Base-by-base conservation (phyloP, 2,888 invertebrate species). In the Pharmacophagus antenor region DNA sequence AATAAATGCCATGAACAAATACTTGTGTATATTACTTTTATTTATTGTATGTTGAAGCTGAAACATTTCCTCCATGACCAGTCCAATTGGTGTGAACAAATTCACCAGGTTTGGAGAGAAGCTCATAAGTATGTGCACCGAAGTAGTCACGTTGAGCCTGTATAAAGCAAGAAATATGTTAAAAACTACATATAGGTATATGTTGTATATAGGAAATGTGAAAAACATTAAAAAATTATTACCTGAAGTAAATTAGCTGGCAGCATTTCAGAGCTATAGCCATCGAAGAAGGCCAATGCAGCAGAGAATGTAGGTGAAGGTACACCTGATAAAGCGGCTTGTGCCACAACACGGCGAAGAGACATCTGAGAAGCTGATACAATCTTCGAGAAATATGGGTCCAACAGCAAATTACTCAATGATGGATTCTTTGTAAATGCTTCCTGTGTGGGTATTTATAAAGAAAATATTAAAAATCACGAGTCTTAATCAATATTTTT, bases 61-160 rank as follows among this genome's bases (percentile, higher is more conserved):
- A 97, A 4, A 98, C 97, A 75, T 97, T 96, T 63, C 98, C 98
- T 27, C 99, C 99, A 71, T 96, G 97, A 15, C 99, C 99, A 10
- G 99, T 99, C 99, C 99, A 99, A 90, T 99, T 99, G 64, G 99
- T 99, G 86, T 99, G 99, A 2, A 97, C 93, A 79, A 95, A 99
- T 69, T 93, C 93, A 3, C 98, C 99, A 48, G 98, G 98, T 64
- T 95, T 90, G 4, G 92, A 92, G 57, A 97, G 84, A 57, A 98
- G 84, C 88, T 99, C 99, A 77, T 99, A 99, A 0, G 99, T 99
- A 83, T 99, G 99, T 0, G 99, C 99, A 1, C 99, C 99, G 77
- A 99, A 99, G 82, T 98, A 99, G 84, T 99, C 99, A 41, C 99
- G 92, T 82, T 99, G 99, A 0, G 99, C 98, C 94, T 95, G 84